These are phyloP conservation scores for Formicarius rufipectus DNA, from an alignment of 2,113 vertebrate genomes.

Conservation along the genomic window DNA sequence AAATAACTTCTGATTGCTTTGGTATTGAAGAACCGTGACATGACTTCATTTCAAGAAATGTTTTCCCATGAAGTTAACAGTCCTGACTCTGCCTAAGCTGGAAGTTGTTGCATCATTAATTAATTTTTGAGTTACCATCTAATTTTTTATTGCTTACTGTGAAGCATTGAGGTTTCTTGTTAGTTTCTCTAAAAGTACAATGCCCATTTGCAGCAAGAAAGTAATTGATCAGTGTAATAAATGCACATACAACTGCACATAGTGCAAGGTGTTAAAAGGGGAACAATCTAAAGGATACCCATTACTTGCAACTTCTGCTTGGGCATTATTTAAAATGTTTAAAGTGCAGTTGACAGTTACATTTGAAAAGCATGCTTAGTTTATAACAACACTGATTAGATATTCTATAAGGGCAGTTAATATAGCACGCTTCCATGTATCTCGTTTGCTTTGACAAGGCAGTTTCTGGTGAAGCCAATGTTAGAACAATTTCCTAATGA, in stretches of 20 bases:
- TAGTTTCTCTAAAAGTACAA: not conserved
- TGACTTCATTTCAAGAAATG: not conserved
- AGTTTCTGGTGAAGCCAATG: not conserved
- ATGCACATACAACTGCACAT: not conserved
- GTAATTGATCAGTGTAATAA: not conserved
- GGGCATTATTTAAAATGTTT: not conserved
- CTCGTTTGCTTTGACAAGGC: conserved; percentile 4
- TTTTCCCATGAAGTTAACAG: not conserved
- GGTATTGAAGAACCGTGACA: not conserved
- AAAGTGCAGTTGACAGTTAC: not conserved
- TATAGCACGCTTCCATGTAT: not conserved
- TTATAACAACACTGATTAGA: not conserved
- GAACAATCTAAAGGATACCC: not conserved
- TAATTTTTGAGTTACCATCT: not conserved
- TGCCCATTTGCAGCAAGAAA: not conserved
- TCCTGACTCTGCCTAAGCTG: not conserved
- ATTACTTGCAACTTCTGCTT: not conserved
- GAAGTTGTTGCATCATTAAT: not conserved
- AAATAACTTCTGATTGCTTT: not conserved
- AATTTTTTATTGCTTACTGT: not conserved
- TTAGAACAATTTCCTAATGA: conserved; percentile 20
- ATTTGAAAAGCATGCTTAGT: not conserved
- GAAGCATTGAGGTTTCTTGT: not conserved
- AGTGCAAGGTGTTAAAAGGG: not conserved
- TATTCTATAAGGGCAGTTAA: not conserved